Evolutionary conservation across 2,888 invertebrate species (phyloP), one percentile per base, ranked within the genome.

Genomic region (Hermodice carunculata): DNA sequence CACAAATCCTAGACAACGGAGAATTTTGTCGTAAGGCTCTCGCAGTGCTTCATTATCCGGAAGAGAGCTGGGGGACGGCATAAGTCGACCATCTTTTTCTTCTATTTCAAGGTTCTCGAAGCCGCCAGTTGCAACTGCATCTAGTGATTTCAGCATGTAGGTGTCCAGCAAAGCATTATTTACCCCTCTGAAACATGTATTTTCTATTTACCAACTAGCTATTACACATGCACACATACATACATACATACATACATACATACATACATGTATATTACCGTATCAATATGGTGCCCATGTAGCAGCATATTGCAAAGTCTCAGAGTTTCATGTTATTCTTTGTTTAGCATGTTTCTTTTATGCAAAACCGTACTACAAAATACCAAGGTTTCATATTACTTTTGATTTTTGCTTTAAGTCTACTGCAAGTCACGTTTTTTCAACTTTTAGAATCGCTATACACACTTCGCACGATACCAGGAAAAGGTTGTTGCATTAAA

Each of bases 101-200:
- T 78, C 61, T 34, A 67, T 58, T 0, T 76, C 70, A 14, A 82
- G 65, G 44, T 82, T 78, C 51, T 77, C 76, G 1, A 85, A 72
- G 4, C 76, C 75, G 1, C 82, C 82, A 66, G 87, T 86, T 32
- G 85, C 65, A 3, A 87, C 73, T 1, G 85, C 87, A 68, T 87
- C 87, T 56, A 87, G 69, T 1, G 87, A 87, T 73, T 87, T 87
- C 8, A 87, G 79, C 74, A 87, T 86, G 70, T 87, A 87, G 0
- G 86, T 86, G 74, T 87, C 87, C 57, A 87, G 72, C 14, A 87
- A 67, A 5, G 71, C 82, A 75, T 87, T 87, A 76, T 87, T 87
- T 14, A 87, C 77, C 31, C 85, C 87, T 63, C 87, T 87, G 32
- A 11, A 40, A 51, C 3, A n/a, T n/a, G n/a, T n/a, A n/a, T n/a